phyloP scores from a whole-genome alignment of 2,113 vertebrate genomes.

The Calypte anna region DNA sequence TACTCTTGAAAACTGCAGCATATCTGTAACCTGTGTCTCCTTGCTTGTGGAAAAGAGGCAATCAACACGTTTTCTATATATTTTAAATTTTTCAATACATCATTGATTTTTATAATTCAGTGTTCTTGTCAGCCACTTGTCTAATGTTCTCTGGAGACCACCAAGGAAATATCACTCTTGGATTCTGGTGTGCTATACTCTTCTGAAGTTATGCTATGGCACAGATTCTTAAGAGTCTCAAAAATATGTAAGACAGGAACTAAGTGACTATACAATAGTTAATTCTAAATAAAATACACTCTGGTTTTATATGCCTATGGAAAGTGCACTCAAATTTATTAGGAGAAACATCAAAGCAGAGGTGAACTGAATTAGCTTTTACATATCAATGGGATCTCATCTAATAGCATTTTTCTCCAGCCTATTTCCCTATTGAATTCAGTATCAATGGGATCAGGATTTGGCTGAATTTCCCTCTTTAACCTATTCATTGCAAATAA shows the following conservation, averaged over 20 bases:
- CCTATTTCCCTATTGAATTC: conserved; percentile 44
- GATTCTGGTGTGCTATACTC: background rate
- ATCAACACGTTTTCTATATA: background rate
- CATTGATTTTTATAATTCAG: conserved; percentile 34
- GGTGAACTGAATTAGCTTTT: conserved; percentile 67
- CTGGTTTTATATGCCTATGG: conserved; percentile 55
- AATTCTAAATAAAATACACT: conserved; percentile 4
- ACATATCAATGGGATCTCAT: conserved; percentile 47
- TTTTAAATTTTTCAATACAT: conserved; percentile 30
- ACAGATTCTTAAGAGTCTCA: background rate
- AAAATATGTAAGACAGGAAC: background rate
- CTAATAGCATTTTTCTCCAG: conserved; percentile 48
- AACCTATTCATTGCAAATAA: conserved; percentile 35
- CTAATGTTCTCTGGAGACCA: background rate
- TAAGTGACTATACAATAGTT: conserved; percentile 27
- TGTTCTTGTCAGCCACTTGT: conserved; percentile 11
- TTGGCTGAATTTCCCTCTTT: conserved; percentile 34
- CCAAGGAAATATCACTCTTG: background rate
- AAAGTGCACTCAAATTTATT: conserved; percentile 54
- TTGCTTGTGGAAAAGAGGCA: background rate
- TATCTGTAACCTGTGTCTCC: background rate
- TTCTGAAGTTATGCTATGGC: background rate
- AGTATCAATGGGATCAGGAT: conserved; percentile 43
- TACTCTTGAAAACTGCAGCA: background rate
- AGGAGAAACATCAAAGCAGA: conserved; percentile 59